Evolutionary conservation across 2,888 invertebrate species (phyloP).

Genomic region (Platerodrilus igneus): DNA sequence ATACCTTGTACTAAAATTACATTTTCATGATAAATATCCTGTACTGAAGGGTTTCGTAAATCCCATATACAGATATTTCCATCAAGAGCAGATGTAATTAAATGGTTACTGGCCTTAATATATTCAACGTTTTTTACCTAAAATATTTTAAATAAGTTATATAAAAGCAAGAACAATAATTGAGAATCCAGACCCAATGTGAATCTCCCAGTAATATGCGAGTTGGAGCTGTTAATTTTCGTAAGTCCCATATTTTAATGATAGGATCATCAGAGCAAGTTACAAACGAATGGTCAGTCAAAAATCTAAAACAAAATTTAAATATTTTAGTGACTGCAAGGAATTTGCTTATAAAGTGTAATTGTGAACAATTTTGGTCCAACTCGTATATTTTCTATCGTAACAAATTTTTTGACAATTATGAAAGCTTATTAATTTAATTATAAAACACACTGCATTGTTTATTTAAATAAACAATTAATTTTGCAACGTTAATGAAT

Average conservation of each 20-base stretch:
- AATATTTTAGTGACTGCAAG: constrained; percentile 2
- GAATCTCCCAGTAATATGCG: constrained; percentile 80
- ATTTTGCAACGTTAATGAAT: no score
- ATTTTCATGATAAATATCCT: constrained; percentile 70
- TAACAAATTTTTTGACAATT: constrained; percentile 3
- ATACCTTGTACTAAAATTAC: constrained; percentile 80
- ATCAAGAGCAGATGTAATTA: constrained; percentile 90
- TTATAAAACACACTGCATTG: constrained; percentile 3
- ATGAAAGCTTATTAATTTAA: neutral
- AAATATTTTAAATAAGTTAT: constrained; percentile 7
- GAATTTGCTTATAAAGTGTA: no score
- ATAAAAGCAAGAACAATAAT: neutral
- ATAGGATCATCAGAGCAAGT: constrained; percentile 93
- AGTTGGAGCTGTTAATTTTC: constrained; percentile 73
- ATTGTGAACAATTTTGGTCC: no score
- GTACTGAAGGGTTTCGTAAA: constrained; percentile 79
- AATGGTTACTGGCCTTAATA: constrained; percentile 73
- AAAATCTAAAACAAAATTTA: constrained; percentile 59
- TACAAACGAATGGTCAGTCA: constrained; percentile 82
- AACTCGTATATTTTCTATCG: no score
- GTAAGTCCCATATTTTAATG: constrained; percentile 89
- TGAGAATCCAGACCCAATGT: constrained; percentile 69
- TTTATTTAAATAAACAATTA: neutral
- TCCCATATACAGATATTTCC: constrained; percentile 94
- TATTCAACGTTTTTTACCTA: constrained; percentile 88